Evolutionary conservation across 2,113 vertebrate species (phyloP).

Genomic region (Phalacrocorax brasilianus): DNA sequence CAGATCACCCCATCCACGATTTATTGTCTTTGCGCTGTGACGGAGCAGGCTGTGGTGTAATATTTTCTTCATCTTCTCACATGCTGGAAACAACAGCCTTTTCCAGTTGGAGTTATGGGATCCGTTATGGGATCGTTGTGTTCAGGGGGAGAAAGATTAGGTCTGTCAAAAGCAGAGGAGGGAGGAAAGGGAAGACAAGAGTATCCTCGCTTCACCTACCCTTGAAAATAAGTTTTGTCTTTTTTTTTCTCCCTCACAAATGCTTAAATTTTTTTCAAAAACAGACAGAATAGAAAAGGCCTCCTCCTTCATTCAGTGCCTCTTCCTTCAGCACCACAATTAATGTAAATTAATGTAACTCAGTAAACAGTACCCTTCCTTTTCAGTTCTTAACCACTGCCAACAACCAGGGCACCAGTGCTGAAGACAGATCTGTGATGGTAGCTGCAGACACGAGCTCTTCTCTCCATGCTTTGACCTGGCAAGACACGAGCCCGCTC

Average conservation of each 20-base stretch:
- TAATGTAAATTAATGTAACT: not conserved
- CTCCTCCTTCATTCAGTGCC: not conserved
- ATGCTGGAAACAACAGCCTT: not conserved
- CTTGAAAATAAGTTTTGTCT: not conserved
- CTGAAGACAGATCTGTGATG: not conserved
- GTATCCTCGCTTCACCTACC: not conserved
- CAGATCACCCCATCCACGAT: not conserved
- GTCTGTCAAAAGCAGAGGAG: not conserved
- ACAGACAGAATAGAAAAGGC: not conserved
- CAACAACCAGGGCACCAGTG: not conserved
- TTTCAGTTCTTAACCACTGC: not conserved
- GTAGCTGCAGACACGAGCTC: not conserved
- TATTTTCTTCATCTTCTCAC: not conserved
- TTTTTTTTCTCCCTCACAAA: not conserved
- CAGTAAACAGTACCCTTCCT: not conserved
- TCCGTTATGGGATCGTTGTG: not conserved
- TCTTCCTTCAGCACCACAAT: not conserved
- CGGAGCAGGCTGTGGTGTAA: not conserved
- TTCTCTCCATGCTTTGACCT: not conserved
- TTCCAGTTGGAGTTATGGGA: not conserved
- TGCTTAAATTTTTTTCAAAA: fast-evolving
- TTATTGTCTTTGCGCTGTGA: not conserved
- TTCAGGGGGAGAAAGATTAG: not conserved
- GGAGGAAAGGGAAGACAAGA: not conserved
- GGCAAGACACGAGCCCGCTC: not conserved